Conservation (phyloP, 2,888 invertebrate genomes). For the Boloria euphrosyne region DNA sequence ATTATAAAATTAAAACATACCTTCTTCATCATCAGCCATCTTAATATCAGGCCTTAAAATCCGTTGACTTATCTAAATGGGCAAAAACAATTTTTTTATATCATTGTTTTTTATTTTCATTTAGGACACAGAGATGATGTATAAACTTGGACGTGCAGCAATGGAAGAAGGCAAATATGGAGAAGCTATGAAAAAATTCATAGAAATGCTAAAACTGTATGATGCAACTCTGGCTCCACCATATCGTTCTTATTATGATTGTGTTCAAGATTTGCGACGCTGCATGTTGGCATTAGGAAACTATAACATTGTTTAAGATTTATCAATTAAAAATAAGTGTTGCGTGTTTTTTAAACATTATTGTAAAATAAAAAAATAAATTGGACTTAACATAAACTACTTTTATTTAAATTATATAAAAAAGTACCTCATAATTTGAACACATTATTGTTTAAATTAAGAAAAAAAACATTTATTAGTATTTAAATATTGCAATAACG, state of each 20-base stretch:
- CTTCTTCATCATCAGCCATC: conserved; percentile 73
- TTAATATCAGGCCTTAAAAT: conserved; percentile 17
- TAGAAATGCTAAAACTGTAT: conserved; percentile 85
- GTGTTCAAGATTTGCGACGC: conserved; percentile 86
- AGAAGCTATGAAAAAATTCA: conserved; percentile 84
- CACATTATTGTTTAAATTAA: too few relatives aligned
- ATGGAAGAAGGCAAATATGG: conserved; percentile 84
- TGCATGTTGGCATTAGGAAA: conserved; percentile 87
- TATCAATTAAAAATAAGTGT: too few relatives aligned
- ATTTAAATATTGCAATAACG: too few relatives aligned
- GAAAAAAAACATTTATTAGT: too few relatives aligned
- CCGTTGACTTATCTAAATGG: conserved; percentile 2
- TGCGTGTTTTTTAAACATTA: not conserved
- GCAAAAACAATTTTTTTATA: not conserved
- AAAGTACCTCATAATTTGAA: too few relatives aligned
- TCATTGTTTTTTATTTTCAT: conserved; percentile 12
- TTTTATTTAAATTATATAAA: too few relatives aligned
- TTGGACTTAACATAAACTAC: too few relatives aligned
- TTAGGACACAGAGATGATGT: conserved; percentile 87
- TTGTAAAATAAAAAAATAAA: not conserved
- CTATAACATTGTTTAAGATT: conserved; percentile 61
- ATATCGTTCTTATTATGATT: conserved; percentile 88
- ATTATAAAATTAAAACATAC: conserved; percentile 40
- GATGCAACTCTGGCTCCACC: conserved; percentile 87
- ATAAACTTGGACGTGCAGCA: conserved; percentile 82